Base-by-base conservation (phyloP, 2,888 invertebrate genomes). In the Pyrocoelia pectoralis region DNA sequence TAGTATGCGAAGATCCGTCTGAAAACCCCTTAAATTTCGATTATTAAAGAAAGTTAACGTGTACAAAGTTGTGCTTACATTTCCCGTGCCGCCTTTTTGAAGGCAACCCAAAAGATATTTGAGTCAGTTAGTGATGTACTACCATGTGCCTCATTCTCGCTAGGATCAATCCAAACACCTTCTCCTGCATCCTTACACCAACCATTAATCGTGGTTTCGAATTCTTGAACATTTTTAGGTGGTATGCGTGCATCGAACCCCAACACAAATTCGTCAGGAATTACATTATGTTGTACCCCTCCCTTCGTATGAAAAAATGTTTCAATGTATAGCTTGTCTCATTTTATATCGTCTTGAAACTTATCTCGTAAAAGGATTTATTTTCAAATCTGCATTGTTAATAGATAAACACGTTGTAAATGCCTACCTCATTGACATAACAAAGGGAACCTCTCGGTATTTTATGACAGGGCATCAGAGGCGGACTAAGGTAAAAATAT, bases 281-380 rank as follows among this genome's bases (percentile, higher is more conserved):
- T 87, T 0, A 97, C 95, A 81, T 97, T 97, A 1, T 88, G 86
- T 82, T 97, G 97, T 0, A 95, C 88, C 4, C 97, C 97, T 62
- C 97, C n/a, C n/a, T n/a, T n/a, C n/a, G n/a, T n/a, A n/a, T n/a
- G n/a, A n/a, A n/a, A n/a, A n/a, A n/a, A n/a, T n/a, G n/a, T n/a
- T n/a, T n/a, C n/a, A n/a, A n/a, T n/a, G n/a, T n/a, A n/a, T n/a
- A n/a, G n/a, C n/a, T n/a, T n/a, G n/a, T n/a, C n/a, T n/a, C n/a
- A n/a, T n/a, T n/a, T n/a, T n/a, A n/a, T n/a, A n/a, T n/a, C n/a
- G n/a, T n/a, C n/a, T n/a, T n/a, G n/a, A n/a, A n/a, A n/a, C n/a
- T n/a, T n/a, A n/a, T n/a, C n/a, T n/a, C n/a, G n/a, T n/a, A n/a
- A n/a, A n/a, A n/a, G n/a, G n/a, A n/a, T n/a, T n/a, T n/a, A n/a